Conservation (phyloP, 2,113 vertebrate genomes). For the Phaetusa simplex region DNA sequence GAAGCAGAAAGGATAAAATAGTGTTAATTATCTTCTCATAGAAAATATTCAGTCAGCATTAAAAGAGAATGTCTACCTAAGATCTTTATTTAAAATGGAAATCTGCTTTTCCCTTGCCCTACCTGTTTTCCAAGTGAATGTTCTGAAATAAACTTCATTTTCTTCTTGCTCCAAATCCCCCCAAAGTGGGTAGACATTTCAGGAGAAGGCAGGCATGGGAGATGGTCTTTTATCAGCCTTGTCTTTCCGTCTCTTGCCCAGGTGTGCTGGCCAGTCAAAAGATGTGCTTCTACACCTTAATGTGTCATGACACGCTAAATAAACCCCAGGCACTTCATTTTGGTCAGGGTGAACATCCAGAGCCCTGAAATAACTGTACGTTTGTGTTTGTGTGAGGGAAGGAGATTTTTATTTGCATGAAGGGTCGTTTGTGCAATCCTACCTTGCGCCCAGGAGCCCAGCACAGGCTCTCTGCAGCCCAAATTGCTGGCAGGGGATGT, state of each 20-base stretch:
- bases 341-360: neutral
- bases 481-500: neutral
- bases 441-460: neutral
- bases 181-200: neutral
- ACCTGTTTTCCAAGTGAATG: neutral
- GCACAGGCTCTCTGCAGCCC: fast-evolving
- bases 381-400: neutral
- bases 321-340: neutral
- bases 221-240: neutral
- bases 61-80: neutral
- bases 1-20: neutral
- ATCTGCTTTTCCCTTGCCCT: neutral
- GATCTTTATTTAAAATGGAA: neutral
- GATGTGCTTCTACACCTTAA: neutral
- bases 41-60: neutral
- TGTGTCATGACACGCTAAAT: neutral
- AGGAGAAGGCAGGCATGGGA: neutral
- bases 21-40: neutral
- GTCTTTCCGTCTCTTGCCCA: neutral
- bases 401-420: neutral
- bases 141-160: neutral
- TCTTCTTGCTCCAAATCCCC: neutral
- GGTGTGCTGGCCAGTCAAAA: neutral
- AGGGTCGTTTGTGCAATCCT: neutral
- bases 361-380: neutral